Base-by-base conservation (phyloP, 2,888 invertebrate species). In the Monoplex corrugatus region DNA sequence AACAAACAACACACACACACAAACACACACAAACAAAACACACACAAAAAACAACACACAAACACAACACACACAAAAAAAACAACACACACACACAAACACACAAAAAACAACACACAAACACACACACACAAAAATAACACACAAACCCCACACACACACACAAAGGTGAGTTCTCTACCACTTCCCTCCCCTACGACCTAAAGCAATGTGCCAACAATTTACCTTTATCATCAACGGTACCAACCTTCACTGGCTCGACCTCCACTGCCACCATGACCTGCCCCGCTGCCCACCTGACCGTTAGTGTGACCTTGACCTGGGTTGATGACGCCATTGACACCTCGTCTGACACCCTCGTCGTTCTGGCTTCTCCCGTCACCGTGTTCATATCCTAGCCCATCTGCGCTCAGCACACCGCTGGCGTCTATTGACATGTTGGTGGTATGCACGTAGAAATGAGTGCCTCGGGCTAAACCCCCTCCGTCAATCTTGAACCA, bases 191-290 rank as follows among this genome's bases (percentile, higher is more conserved):
- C n/a, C n/a, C n/a, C n/a, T n/a, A n/a, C n/a, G n/a, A n/a, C n/a
- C n/a, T n/a, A n/a, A n/a, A n/a, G n/a, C n/a, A n/a, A 72, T 0
- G 19, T 16, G 23, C 13, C 23, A 63, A 19, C 44, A 44, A 23
- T 10, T n/a, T n/a, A n/a, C n/a, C n/a, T n/a, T n/a, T n/a, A n/a
- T n/a, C n/a, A 44, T 8, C 82, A 68, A 82, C 13, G 10, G n/a
- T 35, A 38, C 38, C 16, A 68, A 78, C 44, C 85, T 88, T 93
- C 92, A 88, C 91, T 80, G 3, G 91, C 93, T 72, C 92, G 91
- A 16, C 93, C 94, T 45, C 94, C 94, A 89, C 93, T 93, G 13
- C 94, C 94, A 23, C 94, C 94, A 90, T 94, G 93, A 1, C 94
- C 94, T 8, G 92, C 94, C 23, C 94, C 94, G 28, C 93, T 92